These are phyloP conservation scores for Apotomis turbidana DNA, from an alignment of 2,888 invertebrate species.

Conservation along the genomic window DNA sequence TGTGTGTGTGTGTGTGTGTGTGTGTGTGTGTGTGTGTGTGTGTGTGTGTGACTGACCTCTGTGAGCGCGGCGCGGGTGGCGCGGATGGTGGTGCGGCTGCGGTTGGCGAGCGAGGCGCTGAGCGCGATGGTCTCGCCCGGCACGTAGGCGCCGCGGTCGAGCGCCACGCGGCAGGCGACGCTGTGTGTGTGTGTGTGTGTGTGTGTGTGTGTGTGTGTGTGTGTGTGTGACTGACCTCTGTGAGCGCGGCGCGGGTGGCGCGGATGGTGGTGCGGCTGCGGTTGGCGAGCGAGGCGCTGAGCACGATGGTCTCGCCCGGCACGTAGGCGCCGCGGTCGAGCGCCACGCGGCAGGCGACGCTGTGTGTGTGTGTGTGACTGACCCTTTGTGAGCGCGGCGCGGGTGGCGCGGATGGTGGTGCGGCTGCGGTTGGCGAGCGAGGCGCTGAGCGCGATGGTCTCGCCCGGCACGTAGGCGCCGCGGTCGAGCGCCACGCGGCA, in stretches of 20 bases:
- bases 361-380: neutral
- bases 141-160: too few species aligned
- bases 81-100: too few species aligned
- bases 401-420: constrained; percentile 2
- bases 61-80: too few species aligned
- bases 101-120: too few species aligned
- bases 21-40: too few species aligned
- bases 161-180: too few species aligned
- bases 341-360: constrained; percentile 83
- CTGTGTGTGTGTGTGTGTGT: too few species aligned
- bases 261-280: neutral
- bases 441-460: constrained; percentile 79
- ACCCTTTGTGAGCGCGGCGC: constrained; percentile 12
- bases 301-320: constrained; percentile 4
- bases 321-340: constrained; percentile 57
- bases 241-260: constrained; percentile 12
- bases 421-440: constrained; percentile 75
- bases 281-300: constrained; percentile 87
- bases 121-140: too few species aligned
- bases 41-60: too few species aligned
- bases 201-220: too few species aligned
- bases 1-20: too few species aligned
- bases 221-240: constrained; percentile 58
- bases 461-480: constrained; percentile 52
- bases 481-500: constrained; percentile 45